Base-by-base conservation (phyloP, 2,113 vertebrate genomes). In the Clarias batrachus region DNA sequence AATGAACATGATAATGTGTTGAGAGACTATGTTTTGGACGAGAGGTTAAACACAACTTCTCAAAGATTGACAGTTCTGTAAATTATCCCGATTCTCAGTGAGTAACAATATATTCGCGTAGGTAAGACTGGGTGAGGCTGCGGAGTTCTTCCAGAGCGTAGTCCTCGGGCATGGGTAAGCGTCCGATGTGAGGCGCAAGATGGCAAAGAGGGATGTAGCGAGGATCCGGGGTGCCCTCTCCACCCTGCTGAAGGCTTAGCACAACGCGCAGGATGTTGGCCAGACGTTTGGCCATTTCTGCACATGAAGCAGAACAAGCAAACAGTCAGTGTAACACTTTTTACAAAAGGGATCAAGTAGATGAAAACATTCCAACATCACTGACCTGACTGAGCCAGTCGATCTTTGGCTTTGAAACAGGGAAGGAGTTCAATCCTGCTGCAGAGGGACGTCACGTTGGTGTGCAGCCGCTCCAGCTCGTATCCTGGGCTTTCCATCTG, bases 231-330 rank as follows among this genome's bases (percentile, higher is more conserved):
- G 89, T 0, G 27, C 90, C 0, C n/a, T 96, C 94, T 0, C 94
- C 94, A 52, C 94, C 85, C 37, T 96, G 96, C 92, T 97, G 97
- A 68, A 99, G 93, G 83, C 96, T 96, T 87, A 98, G 92, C n/a
- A 99, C 97, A 74, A 90, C 96, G 0, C 97, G 96, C 54, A 99
- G 92, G 82, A 99, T 95, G 94, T 99, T 98, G 0, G 97, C 96
- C 10, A 97, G 80, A 0, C 97, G 95, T 91, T 99, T 99, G 1
- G 98, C 98, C 98, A 99, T 99, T 68, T 99, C 98, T 99, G 93
- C 33, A 81, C 0, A 23, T 0, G 63, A 0, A 63, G 60, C 33
- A 54, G 19, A 65, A 14, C 16, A 19, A 21, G 14, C 16, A 41
- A 11, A 19, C 30, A 0, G 68, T 37, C 37, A 21, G 19, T 1